Evolutionary conservation across 1,140 invertebrate genomes (phyloP).

Genomic region (Diuraphis noxia): DNA sequence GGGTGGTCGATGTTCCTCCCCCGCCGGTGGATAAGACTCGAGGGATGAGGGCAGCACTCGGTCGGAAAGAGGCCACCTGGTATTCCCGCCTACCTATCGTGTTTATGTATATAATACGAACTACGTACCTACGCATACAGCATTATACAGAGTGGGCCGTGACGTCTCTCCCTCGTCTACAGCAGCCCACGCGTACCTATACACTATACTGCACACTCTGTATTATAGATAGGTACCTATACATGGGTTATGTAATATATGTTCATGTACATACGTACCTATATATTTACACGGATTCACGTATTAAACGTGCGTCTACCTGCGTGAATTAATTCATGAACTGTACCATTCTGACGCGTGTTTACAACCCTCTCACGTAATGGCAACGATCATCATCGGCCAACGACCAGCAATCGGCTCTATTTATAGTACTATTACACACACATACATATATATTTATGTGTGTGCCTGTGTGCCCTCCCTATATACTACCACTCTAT

Average conservation of each 20-base stretch:
- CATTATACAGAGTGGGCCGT: not conserved
- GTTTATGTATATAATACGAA: not conserved
- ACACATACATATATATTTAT: not conserved
- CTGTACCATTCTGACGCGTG: not conserved
- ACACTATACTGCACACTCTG: not conserved
- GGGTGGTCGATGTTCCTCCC: not conserved
- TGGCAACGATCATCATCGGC: not conserved
- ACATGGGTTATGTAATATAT: not conserved
- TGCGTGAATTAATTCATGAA: not conserved
- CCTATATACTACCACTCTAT: not conserved
- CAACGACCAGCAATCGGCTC: not conserved
- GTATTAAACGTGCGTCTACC: not conserved
- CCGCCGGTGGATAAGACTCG: not conserved
- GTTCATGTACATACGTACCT: not conserved
- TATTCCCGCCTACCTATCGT: conserved; percentile 45
- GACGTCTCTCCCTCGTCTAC: not conserved
- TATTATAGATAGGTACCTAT: not conserved
- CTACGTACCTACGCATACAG: not conserved
- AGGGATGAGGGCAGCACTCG: not conserved
- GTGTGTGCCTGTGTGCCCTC: not conserved
- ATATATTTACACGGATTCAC: not conserved
- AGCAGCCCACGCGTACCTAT: not conserved
- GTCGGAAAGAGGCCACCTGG: not conserved
- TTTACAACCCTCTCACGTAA: not conserved
- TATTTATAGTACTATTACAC: not conserved